Percentiles rank a stretch among this genome's conserved stretches.
phyloP scores from a whole-genome alignment of 92 coral and sea anemone species.

The Plumapathes pennacea region DNA sequence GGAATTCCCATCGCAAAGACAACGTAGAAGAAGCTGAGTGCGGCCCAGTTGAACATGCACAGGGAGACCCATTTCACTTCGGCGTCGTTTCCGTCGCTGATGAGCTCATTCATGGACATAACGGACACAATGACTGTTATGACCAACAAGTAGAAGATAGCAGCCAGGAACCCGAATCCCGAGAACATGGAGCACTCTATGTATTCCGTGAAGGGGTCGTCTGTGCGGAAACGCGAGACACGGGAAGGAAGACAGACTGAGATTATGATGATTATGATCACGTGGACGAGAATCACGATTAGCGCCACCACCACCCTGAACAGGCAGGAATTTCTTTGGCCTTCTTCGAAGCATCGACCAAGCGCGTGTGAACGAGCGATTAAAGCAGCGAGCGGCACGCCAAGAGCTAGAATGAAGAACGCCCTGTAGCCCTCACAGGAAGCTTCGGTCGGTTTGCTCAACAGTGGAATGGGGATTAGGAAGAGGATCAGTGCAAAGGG shows the following conservation, averaged over 20 bases:
- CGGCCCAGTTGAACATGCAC: conserved; percentile 77
- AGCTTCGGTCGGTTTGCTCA: conserved; percentile 77
- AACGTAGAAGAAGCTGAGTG: conserved; percentile 76
- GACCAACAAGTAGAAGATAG: conserved; percentile 64
- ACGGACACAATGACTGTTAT: conserved; percentile 70
- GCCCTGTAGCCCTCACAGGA: conserved; percentile 91
- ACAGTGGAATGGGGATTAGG: conserved; percentile 82
- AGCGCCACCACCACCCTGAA: conserved; percentile 67
- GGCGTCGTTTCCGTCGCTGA: conserved; percentile 68
- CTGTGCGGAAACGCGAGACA: conserved; percentile 56
- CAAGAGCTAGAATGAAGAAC: conserved; percentile 72
- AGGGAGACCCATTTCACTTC: conserved; percentile 92
- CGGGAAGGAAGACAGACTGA: conserved; percentile 57
- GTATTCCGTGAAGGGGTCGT: conserved; percentile 74
- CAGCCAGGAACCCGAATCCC: conserved; percentile 66
- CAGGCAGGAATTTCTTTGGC: conserved; percentile 53
- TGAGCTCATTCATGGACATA: conserved; percentile 72
- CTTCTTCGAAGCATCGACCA: conserved; percentile 61
- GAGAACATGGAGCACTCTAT: conserved; percentile 89
- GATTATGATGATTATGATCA: conserved; percentile 56
- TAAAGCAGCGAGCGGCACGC: conserved; percentile 83
- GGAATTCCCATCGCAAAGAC: conserved; percentile 61
- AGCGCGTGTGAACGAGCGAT: conserved; percentile 67
- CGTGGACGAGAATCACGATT: conserved; percentile 53
- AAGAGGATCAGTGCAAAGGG: conserved; percentile 78